Conservation (phyloP, 92 coral and sea anemone species). For the Epizoanthus rinbou region DNA sequence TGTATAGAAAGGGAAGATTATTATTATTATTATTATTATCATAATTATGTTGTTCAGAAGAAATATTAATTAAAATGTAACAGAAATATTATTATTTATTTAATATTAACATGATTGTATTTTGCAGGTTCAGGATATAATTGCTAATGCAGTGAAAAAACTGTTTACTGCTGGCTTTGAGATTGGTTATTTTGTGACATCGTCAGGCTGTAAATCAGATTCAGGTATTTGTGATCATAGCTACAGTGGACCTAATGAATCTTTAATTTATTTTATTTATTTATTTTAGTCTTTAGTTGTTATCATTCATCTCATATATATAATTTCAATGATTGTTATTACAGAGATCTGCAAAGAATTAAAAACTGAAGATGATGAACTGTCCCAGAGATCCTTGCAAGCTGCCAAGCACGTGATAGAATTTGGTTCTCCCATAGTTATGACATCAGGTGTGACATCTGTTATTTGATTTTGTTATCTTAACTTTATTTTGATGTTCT, state of each 20-base stretch:
- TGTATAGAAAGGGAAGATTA: too few species aligned
- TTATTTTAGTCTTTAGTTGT: too few species aligned
- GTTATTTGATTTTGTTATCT: not conserved
- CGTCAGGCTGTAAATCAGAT: not conserved
- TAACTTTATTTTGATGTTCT: too few species aligned
- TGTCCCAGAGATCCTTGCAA: not conserved
- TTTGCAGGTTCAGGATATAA: constrained; percentile 27
- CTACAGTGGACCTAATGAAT: too few species aligned
- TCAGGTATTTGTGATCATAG: too few species aligned
- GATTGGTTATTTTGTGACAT: constrained; percentile 13
- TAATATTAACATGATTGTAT: not conserved
- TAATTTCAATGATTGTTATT: too few species aligned
- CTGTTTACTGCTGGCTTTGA: constrained; percentile 1
- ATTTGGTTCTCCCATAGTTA: not conserved
- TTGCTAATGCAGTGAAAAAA: not conserved
- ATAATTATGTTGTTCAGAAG: constrained; percentile 5
- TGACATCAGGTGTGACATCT: constrained; percentile 7
- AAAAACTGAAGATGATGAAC: not conserved
- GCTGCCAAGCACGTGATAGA: not conserved
- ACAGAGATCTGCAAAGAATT: not conserved
- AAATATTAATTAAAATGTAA: not conserved
- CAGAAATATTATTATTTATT: too few species aligned
- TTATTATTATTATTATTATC: not conserved
- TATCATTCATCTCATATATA: too few species aligned
- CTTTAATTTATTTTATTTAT: too few species aligned